These are phyloP conservation scores for Sarcophaga rosellei DNA, from an alignment of 2,888 invertebrate genomes.

Conservation along the genomic window DNA sequence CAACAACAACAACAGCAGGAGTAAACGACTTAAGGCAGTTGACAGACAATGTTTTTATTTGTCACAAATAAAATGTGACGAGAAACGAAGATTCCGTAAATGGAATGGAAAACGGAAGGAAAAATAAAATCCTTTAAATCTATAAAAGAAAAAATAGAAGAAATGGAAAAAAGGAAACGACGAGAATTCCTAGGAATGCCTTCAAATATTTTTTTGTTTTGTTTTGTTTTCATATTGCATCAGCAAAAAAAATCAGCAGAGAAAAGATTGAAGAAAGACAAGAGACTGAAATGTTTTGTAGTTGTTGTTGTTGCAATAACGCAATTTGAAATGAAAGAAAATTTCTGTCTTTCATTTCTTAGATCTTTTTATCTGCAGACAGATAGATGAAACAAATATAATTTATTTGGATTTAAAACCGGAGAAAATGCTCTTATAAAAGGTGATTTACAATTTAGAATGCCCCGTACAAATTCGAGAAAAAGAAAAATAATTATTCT, in stretches of 20 bases:
- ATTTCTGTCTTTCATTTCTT: not conserved
- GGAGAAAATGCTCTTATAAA: too few relatives aligned
- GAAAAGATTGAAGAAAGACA: not conserved
- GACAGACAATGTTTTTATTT: conserved; percentile 59
- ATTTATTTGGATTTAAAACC: conserved; percentile 4
- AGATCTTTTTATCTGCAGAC: not conserved
- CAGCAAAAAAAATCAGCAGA: not conserved
- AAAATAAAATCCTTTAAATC: not conserved
- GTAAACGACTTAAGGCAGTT: conserved; percentile 46
- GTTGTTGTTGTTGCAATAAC: conserved; percentile 7
- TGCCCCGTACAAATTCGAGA: too few relatives aligned
- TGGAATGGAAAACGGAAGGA: not conserved
- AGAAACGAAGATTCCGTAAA: not conserved
- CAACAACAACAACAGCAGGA: not conserved
- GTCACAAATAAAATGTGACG: conserved; percentile 30
- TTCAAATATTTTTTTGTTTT: not conserved
- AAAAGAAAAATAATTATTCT: too few relatives aligned
- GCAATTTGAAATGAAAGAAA: conserved; percentile 5
- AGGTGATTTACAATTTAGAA: too few relatives aligned
- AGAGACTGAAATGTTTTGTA: not conserved
- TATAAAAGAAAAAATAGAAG: not conserved
- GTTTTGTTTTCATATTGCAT: conserved; percentile 3
- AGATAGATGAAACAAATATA: not conserved
- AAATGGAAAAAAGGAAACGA: conserved; percentile 7
- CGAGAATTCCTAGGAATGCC: not conserved